phyloP scores from a whole-genome alignment of 2,888 invertebrate genomes.

The Lagria hirta region DNA sequence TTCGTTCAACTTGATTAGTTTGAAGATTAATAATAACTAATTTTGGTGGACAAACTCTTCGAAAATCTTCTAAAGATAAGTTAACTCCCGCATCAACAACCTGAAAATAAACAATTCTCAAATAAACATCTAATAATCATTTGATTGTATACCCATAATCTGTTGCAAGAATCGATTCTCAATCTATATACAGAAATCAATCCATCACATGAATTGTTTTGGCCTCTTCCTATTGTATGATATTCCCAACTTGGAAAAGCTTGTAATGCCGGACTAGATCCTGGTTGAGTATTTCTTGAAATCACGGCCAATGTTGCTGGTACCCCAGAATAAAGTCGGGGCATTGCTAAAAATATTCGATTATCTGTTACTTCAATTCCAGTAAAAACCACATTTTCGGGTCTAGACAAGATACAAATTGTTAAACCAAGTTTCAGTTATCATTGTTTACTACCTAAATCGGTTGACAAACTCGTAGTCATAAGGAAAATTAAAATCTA shows the following conservation, averaged over 20 bases:
- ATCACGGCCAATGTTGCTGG: constrained; percentile 74
- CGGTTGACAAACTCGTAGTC: constrained; percentile 50
- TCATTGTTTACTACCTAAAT: constrained; percentile 41
- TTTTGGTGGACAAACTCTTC: constrained; percentile 73
- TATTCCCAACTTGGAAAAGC: constrained; percentile 60
- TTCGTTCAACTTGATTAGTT: constrained; percentile 69
- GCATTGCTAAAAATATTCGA: constrained; percentile 73
- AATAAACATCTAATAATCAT: no score
- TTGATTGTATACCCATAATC: constrained; percentile 69
- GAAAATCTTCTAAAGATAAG: constrained; percentile 70
- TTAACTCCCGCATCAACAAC: constrained; percentile 76
- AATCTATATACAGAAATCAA: constrained; percentile 78
- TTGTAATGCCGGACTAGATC: constrained; percentile 63
- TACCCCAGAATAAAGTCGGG: constrained; percentile 73
- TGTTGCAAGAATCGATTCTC: constrained; percentile 76
- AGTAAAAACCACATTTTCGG: constrained; percentile 75
- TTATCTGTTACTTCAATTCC: constrained; percentile 74
- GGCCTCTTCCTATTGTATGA: constrained; percentile 69
- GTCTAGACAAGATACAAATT: constrained; percentile 55
- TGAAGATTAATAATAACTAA: constrained; percentile 76
- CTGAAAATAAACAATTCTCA: no score
- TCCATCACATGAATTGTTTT: constrained; percentile 75
- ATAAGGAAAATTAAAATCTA: constrained; percentile 68
- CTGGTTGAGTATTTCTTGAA: constrained; percentile 63
- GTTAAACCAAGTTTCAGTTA: neutral